These are phyloP conservation scores for Rhodophaea formosa DNA, from an alignment of 2,888 invertebrate genomes.

Conservation along the genomic window DNA sequence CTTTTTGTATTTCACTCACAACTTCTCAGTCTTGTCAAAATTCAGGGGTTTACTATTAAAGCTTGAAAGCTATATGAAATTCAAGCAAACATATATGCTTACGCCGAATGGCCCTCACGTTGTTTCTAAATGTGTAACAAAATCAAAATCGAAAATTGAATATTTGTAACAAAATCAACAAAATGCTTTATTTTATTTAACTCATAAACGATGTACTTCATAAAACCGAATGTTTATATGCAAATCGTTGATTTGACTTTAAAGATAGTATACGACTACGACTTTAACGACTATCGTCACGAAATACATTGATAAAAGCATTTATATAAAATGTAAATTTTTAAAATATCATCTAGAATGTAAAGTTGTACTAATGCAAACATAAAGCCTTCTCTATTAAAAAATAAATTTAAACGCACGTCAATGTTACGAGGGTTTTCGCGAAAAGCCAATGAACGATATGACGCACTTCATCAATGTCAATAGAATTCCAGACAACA, in stretches of 20 bases:
- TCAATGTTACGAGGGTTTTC: conserved; percentile 4
- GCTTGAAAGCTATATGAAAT: neutral
- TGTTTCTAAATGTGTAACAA: neutral
- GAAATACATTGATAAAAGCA: neutral
- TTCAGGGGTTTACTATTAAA: conserved; percentile 10
- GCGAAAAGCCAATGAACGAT: conserved; percentile 22
- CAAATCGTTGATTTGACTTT: neutral
- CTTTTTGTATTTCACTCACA: conserved; percentile 26
- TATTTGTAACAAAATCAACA: neutral
- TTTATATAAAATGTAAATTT: no score
- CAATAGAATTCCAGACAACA: conserved; percentile 37
- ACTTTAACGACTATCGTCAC: conserved; percentile 2
- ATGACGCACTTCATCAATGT: conserved; percentile 42
- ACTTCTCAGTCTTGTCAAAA: neutral
- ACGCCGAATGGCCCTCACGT: neutral
- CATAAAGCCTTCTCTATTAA: neutral
- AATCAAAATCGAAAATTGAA: no score
- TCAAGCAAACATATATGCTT: neutral
- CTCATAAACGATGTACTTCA: no score
- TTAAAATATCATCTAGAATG: no score
- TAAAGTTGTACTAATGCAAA: neutral
- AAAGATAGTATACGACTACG: neutral
- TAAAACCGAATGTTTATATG: no score
- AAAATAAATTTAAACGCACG: neutral
- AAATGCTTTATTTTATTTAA: no score